Percentiles rank a stretch among this genome's conserved stretches.
These are phyloP conservation scores for Abramis brama DNA, from an alignment of 2,113 vertebrate species.

Conservation along the genomic window DNA sequence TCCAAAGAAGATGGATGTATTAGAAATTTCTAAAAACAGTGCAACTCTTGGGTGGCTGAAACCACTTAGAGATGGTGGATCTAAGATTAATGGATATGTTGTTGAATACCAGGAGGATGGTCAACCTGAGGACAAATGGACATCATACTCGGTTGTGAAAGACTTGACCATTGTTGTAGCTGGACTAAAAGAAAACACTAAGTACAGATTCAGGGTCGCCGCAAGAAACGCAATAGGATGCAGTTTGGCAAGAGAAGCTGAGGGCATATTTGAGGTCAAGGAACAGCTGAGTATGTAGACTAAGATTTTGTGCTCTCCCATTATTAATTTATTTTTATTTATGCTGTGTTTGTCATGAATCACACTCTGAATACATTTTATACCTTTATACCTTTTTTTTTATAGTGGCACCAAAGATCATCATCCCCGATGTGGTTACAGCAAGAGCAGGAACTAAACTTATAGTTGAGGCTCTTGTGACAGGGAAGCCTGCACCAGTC, in stretches of 20 bases:
- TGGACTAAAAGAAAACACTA: constrained; percentile 93
- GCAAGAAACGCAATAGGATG: constrained; percentile 93
- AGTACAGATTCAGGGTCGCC: constrained; percentile 94
- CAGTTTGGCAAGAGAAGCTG: constrained; percentile 89
- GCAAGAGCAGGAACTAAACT: constrained; percentile 93
- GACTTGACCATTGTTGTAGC: constrained; percentile 93
- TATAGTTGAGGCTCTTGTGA: constrained; percentile 89
- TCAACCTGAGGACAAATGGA: constrained; percentile 87
- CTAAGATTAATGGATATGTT: constrained; percentile 95
- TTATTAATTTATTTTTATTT: constrained; percentile 7
- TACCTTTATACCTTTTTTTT: constrained; percentile 51
- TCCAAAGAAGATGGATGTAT: constrained; percentile 94
- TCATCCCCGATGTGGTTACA: constrained; percentile 88
- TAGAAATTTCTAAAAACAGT: constrained; percentile 93
- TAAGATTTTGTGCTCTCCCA: neutral
- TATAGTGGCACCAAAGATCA: constrained; percentile 91
- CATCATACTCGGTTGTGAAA: constrained; percentile 93
- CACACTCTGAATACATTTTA: neutral
- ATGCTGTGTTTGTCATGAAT: neutral
- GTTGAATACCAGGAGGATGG: constrained; percentile 91
- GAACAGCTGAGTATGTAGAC: constrained; percentile 92
- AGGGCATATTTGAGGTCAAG: constrained; percentile 94
- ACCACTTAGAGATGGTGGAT: constrained; percentile 92
- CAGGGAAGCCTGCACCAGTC: constrained; percentile 89
- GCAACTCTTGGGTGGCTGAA: constrained; percentile 92